These are phyloP conservation scores for Bimastos eiseni DNA, from an alignment of 2,888 invertebrate genomes.

Conservation along the genomic window DNA sequence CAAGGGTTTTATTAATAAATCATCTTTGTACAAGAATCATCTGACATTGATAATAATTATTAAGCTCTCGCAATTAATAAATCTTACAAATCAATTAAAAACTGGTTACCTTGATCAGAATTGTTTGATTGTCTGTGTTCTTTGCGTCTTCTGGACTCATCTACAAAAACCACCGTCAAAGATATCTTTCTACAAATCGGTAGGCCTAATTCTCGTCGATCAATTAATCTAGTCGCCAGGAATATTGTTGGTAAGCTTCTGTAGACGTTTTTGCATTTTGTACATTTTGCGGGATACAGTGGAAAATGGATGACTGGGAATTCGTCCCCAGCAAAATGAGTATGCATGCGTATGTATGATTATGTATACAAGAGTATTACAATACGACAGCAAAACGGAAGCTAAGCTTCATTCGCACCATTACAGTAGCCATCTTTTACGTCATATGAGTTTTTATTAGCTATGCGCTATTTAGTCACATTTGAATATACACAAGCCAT, in stretches of 20 bases:
- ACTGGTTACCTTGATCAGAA: background rate
- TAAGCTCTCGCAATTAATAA: background rate
- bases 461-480: too few species aligned
- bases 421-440: too few species aligned
- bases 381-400: background rate
- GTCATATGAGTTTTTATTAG: too few species aligned
- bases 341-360: too few species aligned
- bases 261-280: too few species aligned
- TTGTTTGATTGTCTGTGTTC: background rate
- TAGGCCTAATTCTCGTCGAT: background rate
- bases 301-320: background rate
- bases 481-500: too few species aligned
- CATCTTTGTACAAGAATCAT: background rate
- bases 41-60: background rate
- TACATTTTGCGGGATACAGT: background rate
- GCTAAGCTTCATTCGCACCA: too few species aligned
- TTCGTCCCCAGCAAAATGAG: background rate
- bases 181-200: background rate
- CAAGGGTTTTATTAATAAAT: background rate
- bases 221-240: background rate
- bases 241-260: background rate
- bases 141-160: background rate
- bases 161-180: too few species aligned
- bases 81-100: background rate
- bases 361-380: too few species aligned